A percentile compares a stretch with the other conserved stretches of the same genome.
These are phyloP conservation scores for Hyposoter didymator DNA, from an alignment of 2,888 invertebrate genomes.

Conservation along the genomic window DNA sequence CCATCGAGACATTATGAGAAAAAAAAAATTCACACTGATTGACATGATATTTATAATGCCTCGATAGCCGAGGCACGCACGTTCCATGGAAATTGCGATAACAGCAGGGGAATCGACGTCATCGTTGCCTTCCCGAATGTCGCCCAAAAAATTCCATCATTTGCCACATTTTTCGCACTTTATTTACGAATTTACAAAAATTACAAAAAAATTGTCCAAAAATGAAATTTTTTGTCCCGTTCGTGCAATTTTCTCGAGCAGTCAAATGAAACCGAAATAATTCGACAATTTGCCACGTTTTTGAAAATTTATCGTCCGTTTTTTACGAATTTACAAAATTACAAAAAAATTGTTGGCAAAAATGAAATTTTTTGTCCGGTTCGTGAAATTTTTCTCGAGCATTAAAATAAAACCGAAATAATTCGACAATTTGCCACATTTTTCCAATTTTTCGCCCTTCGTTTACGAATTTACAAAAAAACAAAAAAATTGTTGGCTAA, in stretches of 20 bases:
- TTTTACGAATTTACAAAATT: not conserved
- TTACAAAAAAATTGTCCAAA: not conserved
- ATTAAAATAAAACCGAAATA: not conserved
- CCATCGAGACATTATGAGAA: not conserved
- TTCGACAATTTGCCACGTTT: too few relatives aligned
- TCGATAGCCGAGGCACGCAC: constrained; percentile 4
- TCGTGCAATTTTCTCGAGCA: not conserved
- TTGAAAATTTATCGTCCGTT: not conserved
- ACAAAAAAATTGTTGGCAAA: not conserved
- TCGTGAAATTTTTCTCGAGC: not conserved
- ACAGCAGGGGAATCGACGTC: too few relatives aligned
- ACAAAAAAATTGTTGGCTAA: not conserved
- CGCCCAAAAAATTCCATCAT: not conserved
- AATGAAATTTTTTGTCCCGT: not conserved
- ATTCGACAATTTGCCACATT: too few relatives aligned
- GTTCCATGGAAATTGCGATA: too few relatives aligned
- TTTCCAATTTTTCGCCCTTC: not conserved
- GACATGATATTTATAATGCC: constrained; percentile 41
- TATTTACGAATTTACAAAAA: not conserved
- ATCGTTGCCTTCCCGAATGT: too few relatives aligned
- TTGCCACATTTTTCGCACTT: not conserved
- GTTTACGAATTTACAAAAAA: not conserved
- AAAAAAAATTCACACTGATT: constrained; percentile 21
- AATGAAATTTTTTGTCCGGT: not conserved
- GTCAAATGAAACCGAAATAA: not conserved